phyloP scores from a whole-genome alignment of 1,140 invertebrate genomes.

The Panagrolaimus sp. region DNA sequence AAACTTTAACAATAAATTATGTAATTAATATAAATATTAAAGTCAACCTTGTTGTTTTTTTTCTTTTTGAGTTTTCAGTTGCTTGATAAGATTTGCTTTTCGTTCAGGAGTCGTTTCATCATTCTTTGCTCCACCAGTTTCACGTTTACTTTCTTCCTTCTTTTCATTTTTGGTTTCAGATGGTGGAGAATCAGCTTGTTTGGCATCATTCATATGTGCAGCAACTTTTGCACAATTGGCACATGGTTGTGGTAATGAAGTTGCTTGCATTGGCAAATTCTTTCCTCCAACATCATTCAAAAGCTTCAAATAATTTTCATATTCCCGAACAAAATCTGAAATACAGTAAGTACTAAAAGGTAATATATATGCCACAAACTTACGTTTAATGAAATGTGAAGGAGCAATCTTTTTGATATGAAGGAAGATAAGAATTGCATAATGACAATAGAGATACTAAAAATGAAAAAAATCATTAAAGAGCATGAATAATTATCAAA shows the following conservation, averaged over 20 bases:
- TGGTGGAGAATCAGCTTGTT: constrained; percentile 2
- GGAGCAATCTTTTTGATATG: constrained; percentile 5
- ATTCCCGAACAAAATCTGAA: constrained; percentile 3
- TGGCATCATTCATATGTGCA: constrained; percentile 5
- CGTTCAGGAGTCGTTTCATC: background rate
- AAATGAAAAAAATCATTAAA: too few relatives aligned
- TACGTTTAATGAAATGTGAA: constrained; percentile 11
- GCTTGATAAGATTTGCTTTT: constrained; percentile 4
- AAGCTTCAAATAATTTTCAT: background rate
- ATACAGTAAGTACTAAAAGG: background rate
- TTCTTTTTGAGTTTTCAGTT: background rate
- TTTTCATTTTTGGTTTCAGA: background rate
- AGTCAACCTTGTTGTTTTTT: background rate
- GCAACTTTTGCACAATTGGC: background rate
- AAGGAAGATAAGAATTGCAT: background rate
- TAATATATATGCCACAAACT: background rate
- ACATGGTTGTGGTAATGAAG: constrained; percentile 1
- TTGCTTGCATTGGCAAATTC: background rate
- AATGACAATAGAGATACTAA: constrained; percentile 8
- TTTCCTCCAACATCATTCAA: background rate
- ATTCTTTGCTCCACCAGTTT: background rate
- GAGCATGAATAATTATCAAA: too few relatives aligned
- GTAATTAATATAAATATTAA: background rate
- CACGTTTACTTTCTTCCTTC: constrained; percentile 3
- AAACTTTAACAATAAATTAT: background rate